phyloP scores from a whole-genome alignment of 2,888 invertebrate genomes.

The Limenitis camilla region DNA sequence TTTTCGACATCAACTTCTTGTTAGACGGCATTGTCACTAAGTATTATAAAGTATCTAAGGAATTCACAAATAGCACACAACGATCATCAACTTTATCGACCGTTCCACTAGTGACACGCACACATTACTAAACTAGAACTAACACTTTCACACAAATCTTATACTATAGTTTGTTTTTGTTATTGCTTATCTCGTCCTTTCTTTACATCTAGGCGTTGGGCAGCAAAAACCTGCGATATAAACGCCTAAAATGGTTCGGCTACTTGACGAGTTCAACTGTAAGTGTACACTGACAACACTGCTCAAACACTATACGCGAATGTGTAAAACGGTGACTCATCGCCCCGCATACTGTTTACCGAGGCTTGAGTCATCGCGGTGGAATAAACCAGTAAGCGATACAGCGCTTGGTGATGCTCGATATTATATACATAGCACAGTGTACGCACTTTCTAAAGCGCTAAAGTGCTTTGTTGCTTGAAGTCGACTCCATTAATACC shows the following conservation, averaged over 20 bases:
- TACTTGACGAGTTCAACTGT: constrained; percentile 66
- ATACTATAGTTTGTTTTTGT: constrained; percentile 44
- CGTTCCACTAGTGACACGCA: constrained; percentile 69
- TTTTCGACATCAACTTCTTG: constrained; percentile 64
- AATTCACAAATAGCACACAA: constrained; percentile 63
- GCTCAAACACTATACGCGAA: constrained; percentile 74
- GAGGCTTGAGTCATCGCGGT: constrained; percentile 72
- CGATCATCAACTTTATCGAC: constrained; percentile 66
- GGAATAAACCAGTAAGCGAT: constrained; percentile 48
- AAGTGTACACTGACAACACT: constrained; percentile 73
- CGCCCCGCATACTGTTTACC: constrained; percentile 75
- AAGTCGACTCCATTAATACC: constrained; percentile 70
- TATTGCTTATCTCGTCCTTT: constrained; percentile 45
- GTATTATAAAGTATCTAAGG: constrained; percentile 40
- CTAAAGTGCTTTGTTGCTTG: constrained; percentile 49
- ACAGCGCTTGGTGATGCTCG: constrained; percentile 49
- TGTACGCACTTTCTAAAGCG: constrained; percentile 45
- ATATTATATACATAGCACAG: constrained; percentile 30
- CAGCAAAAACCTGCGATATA: constrained; percentile 63
- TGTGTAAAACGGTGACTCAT: constrained; percentile 76
- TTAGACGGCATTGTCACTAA: constrained; percentile 61
- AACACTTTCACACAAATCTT: constrained; percentile 64
- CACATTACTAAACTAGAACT: constrained; percentile 57
- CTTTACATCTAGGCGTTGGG: constrained; percentile 53
- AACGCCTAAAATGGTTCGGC: constrained; percentile 59